Percentiles rank a stretch among this genome's conserved stretches.
These are phyloP conservation scores for Eospalax fontanierii DNA, from an alignment of 2,797 vertebrate genomes.

Conservation along the genomic window DNA sequence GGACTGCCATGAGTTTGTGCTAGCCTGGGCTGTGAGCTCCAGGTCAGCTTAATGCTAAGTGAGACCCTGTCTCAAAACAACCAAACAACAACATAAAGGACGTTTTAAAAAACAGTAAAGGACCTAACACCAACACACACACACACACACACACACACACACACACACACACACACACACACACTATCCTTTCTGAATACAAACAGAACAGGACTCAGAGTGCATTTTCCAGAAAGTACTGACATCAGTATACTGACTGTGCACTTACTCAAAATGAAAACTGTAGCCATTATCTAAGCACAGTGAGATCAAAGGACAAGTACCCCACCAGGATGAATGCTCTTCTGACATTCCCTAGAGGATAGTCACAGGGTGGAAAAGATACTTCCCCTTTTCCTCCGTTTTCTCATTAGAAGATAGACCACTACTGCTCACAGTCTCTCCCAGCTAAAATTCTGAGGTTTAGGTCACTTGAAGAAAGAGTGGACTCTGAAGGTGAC, in stretches of 20 bases:
- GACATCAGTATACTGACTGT: no score
- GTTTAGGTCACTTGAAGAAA: background rate
- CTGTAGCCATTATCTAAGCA: no score
- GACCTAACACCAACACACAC: background rate
- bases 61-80: no score
- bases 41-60: no score
- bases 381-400: background rate
- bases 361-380: background rate
- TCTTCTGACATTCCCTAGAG: background rate
- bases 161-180: background rate
- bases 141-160: no score
- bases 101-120: background rate
- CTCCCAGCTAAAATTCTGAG: background rate
- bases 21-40: background rate
- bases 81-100: no score
- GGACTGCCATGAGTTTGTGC: background rate
- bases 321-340: background rate
- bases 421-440: background rate
- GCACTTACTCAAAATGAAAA: background rate
- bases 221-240: background rate
- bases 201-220: background rate
- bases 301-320: background rate
- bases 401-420: background rate
- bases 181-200: background rate
- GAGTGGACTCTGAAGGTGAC: background rate